These are phyloP conservation scores for Acropora yongei DNA, from an alignment of 64 coral and sea anemone genomes.

Conservation along the genomic window DNA sequence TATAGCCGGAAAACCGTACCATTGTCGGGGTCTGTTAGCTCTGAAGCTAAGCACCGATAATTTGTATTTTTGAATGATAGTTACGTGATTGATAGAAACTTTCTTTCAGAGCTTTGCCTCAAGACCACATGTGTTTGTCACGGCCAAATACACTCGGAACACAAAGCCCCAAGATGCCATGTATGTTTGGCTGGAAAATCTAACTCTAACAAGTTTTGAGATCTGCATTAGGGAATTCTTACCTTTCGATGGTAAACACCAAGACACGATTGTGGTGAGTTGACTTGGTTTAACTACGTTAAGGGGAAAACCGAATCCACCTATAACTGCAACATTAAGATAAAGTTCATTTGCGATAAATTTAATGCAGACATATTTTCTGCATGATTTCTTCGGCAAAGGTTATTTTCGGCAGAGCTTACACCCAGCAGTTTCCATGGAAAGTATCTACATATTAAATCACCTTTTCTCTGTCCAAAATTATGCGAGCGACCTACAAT, in stretches of 20 bases:
- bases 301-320: background rate
- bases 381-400: too few relatives aligned
- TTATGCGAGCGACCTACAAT: too few relatives aligned
- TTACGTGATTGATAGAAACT: too few relatives aligned
- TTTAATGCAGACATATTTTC: too few relatives aligned
- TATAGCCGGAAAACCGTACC: background rate
- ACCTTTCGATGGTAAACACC: slow-evolving; percentile 30
- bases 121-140: background rate
- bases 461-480: too few relatives aligned
- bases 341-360: too few relatives aligned
- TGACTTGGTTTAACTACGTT: background rate
- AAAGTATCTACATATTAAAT: too few relatives aligned
- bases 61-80: too few relatives aligned
- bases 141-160: background rate
- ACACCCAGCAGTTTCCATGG: too few relatives aligned
- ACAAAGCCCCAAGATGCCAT: slow-evolving; percentile 24
- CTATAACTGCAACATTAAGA: too few relatives aligned
- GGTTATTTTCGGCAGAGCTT: too few relatives aligned
- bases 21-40: background rate
- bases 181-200: slow-evolving; percentile 38
- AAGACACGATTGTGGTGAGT: slow-evolving; percentile 23
- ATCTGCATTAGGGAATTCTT: slow-evolving; percentile 45
- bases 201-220: background rate
- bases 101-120: background rate
- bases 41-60: too few relatives aligned